Evolutionary conservation across 1,140 invertebrate genomes (phyloP), one percentile per base, ranked within the genome.

Genomic region (Drosophila watanabei): DNA sequence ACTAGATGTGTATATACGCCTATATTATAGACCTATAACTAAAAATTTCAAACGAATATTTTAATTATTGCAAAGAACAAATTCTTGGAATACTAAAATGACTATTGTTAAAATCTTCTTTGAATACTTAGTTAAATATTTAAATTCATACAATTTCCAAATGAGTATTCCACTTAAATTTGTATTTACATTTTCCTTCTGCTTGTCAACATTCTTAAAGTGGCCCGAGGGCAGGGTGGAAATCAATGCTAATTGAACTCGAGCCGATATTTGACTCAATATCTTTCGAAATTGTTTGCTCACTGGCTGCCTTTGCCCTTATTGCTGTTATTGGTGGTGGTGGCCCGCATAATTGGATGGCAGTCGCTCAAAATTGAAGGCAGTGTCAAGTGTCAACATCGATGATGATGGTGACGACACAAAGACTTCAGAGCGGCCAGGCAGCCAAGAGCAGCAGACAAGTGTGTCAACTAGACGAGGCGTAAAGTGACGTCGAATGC

Each of bases 171-270:
- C 18, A 41, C 16, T 11, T 10, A 20, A 4, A 16, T 39, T 1
- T 4, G 3, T 24, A 68, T 28, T 13, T n/a, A 32, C 18, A 35
- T 20, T 62, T 20, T 69, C 32, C 10, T 2, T 4, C 28, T 20
- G 18, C 6, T 37, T 78, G 58, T 37, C 63, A 56, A 28, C 51
- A 35, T 81, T 48, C 39, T 49, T 84, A 48, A 83, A 87, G 78
- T 73, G 59, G 49, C 48, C 77, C 28, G 37, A 66, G 86, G 75
- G 52, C 82, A 61, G 57, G 89, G 79, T 86, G 65, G 71, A 89
- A 89, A 90, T 90, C 85, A 89, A 89, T 89, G 86, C 82, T 85
- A 90, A 89, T 89, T 90, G 88, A 71, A 90, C 61, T 72, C 78
- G 54, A 72, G 68, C 41, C 57, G 65, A 78, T 83, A 77, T 68